Evolutionary conservation across 2,113 vertebrate genomes (phyloP).

Genomic region (Xenotilapia longispinis): DNA sequence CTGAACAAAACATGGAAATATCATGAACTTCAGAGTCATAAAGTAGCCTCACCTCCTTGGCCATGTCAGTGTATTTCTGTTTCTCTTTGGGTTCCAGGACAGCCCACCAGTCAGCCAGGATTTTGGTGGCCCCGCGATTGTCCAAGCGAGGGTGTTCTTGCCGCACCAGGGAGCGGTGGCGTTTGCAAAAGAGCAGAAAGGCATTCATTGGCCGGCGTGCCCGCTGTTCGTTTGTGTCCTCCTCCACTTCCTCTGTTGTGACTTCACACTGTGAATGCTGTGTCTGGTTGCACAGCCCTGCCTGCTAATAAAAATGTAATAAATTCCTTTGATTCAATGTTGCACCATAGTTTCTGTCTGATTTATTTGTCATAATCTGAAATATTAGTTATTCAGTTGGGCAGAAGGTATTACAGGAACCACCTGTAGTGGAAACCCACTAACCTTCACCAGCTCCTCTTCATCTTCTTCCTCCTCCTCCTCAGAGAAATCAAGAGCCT

Average conservation of each 20-base stretch:
- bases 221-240: constrained; percentile 87
- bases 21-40: background rate
- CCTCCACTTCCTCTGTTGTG: constrained; percentile 82
- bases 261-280: constrained; percentile 67
- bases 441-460: constrained; percentile 91
- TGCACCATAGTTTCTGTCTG: background rate
- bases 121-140: constrained; percentile 98
- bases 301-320: constrained; percentile 22
- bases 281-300: constrained; percentile 44
- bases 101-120: constrained; percentile 98
- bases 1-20: background rate
- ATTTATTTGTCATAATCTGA: background rate
- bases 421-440: background rate
- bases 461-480: constrained; percentile 96
- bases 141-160: constrained; percentile 95
- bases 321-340: background rate
- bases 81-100: constrained; percentile 96
- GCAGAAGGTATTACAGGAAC: background rate
- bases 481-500: constrained; percentile 93
- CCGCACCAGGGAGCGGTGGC: constrained; percentile 93
- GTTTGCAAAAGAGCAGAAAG: constrained; percentile 97
- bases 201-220: constrained; percentile 98
- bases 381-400: background rate
- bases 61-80: constrained; percentile 99
- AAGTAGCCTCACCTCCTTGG: constrained; percentile 85